Evolutionary conservation across 2,113 vertebrate genomes (phyloP), one percentile per base, ranked within the genome.

Genomic region (Rhipidura dahli): DNA sequence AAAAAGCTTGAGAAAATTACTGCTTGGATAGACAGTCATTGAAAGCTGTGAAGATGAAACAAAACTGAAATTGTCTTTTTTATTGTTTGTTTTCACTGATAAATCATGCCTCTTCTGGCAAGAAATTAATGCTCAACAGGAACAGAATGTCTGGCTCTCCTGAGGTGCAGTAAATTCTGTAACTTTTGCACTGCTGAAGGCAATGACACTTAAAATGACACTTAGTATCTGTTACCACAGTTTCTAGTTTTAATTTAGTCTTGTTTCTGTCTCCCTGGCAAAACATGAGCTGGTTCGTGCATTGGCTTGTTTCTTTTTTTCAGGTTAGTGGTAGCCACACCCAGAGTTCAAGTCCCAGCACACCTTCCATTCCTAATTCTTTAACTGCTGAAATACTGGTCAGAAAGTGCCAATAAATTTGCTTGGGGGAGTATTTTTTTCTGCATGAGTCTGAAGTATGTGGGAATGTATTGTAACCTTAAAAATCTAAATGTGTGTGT

Each of bases 281-380:
- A 79, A 87, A 61, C 70, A 39, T 4, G 35, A 47, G 57, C 45
- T 64, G 23, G 24, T 87, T 94, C 78, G 31, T 91, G 89, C 33
- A 50, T 70, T 80, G 84, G 56, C 89, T 90, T 91, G 89, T 94
- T 94, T 60, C 30, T 83, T 69, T 87, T 33, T 69, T 87, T 65
- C n/a, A 22, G 31, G 44, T 64, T 30, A 53, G 42, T 70, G 33
- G 37, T 56, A 77, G 65, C 79, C 96, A 76, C 94, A 89, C 89
- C 86, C 64, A 30, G 51, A 86, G 40, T 59, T 93, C 66, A 73
- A 80, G 86, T 77, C 76, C 24, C 27, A 51, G 80, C 60, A 47
- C 76, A 71, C 76, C 90, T 75, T 1, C 40, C 80, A 44, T 94
- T 93, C 89, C 65, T 31, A 13, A 68, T 89, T 66, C 17, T 59